Base-by-base conservation (phyloP, 2,113 vertebrate genomes). In the Azemiops feae region DNA sequence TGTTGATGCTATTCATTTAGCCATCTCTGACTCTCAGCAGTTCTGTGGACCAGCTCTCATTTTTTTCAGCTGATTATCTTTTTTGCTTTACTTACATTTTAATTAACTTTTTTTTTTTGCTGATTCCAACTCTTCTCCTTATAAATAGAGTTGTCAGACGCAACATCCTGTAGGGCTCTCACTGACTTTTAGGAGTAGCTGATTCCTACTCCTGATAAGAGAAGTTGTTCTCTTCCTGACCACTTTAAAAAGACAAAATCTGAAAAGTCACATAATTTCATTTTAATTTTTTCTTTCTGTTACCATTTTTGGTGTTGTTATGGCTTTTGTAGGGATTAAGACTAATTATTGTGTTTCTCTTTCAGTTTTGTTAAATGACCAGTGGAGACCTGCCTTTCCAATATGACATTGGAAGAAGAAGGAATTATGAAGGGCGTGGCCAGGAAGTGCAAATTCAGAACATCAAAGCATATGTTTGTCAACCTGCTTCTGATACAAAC, bases 401-500 rank as follows among this genome's bases (percentile, higher is more conserved):
- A 0, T 99, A 99, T 93, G 94, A 99, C 50, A 97, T 98, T 25
- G 99, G 99, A 45, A 97, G 98, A 91, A 97, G 95, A 91, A 95
- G 98, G 88, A 97, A 97, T 2, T 99, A 99, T 81, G 98, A 97
- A 7, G 98, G 97, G 0, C 95, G 98, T 91, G 99, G 99, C 27
- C 94, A 96, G 0, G 99, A 99, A 96, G 96, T 99, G 86, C 98
- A 99, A 95, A 97, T 99, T 3, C 98, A 98, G 85, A 98, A 99
- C 95, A 97, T 98, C 95, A 97, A 97, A 47, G 98, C 98, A 16
- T 99, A 99, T 50, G 43, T 99, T 22, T 98, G 98, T 25, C 97
- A 97, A 93, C 98, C 98, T 69, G 91, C 97, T 0, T 89, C 91
- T 20, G 90, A 94, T 3, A 97, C 98, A 0, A 98, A 98, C 92